Base-by-base conservation (phyloP, 2,113 vertebrate genomes). In the Ptyas mucosa region DNA sequence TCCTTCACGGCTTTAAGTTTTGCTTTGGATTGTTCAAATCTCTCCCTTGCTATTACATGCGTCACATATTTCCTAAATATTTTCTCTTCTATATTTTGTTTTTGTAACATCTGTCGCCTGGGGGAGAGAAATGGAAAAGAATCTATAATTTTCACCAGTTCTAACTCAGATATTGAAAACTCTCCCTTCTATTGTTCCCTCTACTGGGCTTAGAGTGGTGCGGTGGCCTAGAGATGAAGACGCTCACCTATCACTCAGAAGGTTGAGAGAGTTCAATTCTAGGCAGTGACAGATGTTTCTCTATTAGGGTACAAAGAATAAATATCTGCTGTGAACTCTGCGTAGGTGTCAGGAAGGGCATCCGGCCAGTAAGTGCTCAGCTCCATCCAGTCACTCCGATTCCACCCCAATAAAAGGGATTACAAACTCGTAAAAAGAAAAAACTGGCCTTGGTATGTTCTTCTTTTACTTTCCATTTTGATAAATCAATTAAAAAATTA, bases 31-130 rank as follows among this genome's bases (percentile, higher is more conserved):
- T 97, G 95, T 91, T 94, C 87, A 49, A 96, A 81, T 85, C 89
- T 53, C 57, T 95, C 93, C 86, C 24, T 95, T 23, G 95, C 29
- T 51, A 96, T 95, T 29, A 94, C 94, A 54, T 94, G 92, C 39
- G 94, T 34, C 90, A 97, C 57, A 57, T 93, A 96, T 89, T 96
- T 85, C 24, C 94, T 81, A 89, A 96, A 94, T 55, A 87, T 89
- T 86, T 95, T 96, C 92, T 97, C 97, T 55, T 94, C 88, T 88
- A 23, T n/a, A 23, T 94, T 95, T 93, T 85, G 93, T 90, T 91
- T 96, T 85, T 95, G 87, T 7, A 95, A 61, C 54, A 93, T 91
- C 90, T 94, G 58, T 87, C 93, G 93, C 95, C 96, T 95, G n/a
- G n/a, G 64, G 64, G 26, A 10, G 29, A 49, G 20, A 24, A 51